Percentiles rank a stretch among this genome's conserved stretches.
phyloP scores from a whole-genome alignment of 2,797 vertebrate species.

The Sus cebifrons region DNA sequence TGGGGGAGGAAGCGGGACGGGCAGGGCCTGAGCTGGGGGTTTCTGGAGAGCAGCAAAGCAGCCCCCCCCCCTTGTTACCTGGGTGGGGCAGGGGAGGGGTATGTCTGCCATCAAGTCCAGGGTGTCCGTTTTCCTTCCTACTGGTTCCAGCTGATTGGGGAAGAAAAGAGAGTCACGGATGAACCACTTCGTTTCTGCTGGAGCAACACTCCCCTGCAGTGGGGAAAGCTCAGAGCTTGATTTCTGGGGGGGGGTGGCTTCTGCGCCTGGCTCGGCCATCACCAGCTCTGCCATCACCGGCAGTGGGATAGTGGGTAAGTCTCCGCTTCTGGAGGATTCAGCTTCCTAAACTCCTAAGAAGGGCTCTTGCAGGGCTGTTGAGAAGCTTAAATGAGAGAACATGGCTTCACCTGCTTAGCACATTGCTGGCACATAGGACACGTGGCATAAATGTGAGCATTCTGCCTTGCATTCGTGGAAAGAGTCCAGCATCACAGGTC shows the following conservation, averaged over 20 bases:
- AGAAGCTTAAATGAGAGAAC: not conserved
- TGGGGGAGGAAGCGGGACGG: not conserved
- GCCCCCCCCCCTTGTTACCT: constrained; percentile 89
- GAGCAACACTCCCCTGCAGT: not conserved
- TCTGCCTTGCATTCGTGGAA: not conserved
- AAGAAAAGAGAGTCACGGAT: constrained; percentile 24
- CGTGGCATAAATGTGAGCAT: accelerated
- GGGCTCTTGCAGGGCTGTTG: not conserved
- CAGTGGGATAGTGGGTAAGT: not conserved
- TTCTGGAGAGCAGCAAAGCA: not conserved
- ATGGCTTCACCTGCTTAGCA: not conserved
- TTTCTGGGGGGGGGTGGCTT: not conserved
- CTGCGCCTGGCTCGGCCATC: not conserved
- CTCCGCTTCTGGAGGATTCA: not conserved
- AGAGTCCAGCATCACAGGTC: not conserved
- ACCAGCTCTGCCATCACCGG: not conserved
- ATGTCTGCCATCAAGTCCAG: constrained; percentile 90
- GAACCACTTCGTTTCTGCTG: not conserved
- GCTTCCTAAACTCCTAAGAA: not conserved
- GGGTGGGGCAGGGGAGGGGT: constrained; percentile 92
- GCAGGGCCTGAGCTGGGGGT: not conserved
- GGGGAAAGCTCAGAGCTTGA: not conserved
- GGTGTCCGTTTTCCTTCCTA: constrained; percentile 93
- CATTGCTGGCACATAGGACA: not conserved
- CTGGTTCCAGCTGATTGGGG: constrained; percentile 92